These are phyloP conservation scores for Bathynomus jamesi DNA, from an alignment of 1,140 invertebrate genomes.

Conservation along the genomic window DNA sequence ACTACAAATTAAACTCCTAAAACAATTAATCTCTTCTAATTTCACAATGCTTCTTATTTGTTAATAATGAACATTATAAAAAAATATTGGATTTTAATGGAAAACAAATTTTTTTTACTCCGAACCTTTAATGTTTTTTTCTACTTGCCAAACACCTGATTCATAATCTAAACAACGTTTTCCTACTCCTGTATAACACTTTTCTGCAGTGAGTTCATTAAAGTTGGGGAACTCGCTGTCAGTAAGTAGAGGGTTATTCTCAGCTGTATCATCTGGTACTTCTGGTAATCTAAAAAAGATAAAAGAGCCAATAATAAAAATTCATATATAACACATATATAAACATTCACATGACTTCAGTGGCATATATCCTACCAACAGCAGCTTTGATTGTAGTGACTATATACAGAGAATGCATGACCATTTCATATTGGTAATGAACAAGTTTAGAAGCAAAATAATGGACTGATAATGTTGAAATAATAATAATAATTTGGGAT, in stretches of 20 bases:
- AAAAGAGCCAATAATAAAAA: neutral
- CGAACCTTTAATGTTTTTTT: neutral
- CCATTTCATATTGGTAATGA: no score
- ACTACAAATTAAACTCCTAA: neutral
- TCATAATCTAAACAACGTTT: neutral
- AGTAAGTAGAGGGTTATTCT: neutral
- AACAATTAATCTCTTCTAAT: neutral
- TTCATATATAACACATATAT: no score
- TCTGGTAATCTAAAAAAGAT: neutral
- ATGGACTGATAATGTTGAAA: no score
- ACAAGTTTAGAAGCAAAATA: no score
- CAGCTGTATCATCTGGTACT: neutral
- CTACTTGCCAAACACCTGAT: neutral
- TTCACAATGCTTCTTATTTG: neutral
- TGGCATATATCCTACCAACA: no score
- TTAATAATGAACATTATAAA: neutral
- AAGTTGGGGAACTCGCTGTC: neutral
- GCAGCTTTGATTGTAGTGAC: no score
- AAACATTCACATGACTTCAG: no score
- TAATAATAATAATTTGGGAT: no score
- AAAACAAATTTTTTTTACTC: neutral
- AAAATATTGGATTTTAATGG: neutral
- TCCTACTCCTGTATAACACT: neutral
- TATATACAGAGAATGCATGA: no score
- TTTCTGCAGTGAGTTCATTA: neutral